These are phyloP conservation scores for Hyaena hyaena DNA, from an alignment of 2,113 vertebrate species.

Conservation along the genomic window DNA sequence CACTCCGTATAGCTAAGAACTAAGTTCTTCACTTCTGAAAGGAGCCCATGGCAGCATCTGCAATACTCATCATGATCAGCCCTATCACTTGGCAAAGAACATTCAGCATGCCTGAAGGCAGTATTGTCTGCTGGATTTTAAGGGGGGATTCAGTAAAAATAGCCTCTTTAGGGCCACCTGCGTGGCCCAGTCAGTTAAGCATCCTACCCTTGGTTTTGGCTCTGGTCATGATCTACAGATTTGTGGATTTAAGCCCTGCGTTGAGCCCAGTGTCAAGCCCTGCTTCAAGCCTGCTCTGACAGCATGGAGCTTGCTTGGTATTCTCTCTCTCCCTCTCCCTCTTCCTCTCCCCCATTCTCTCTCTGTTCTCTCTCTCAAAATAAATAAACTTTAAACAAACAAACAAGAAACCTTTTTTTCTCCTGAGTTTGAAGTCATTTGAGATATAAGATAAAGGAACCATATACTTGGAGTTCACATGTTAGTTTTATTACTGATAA, in stretches of 20 bases:
- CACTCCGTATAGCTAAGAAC: neutral
- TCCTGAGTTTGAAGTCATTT: neutral
- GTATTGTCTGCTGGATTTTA: neutral
- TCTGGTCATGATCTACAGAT: too few relatives aligned
- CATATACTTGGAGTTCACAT: neutral
- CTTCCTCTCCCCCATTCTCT: too few relatives aligned
- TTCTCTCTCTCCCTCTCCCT: too few relatives aligned
- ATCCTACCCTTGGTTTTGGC: too few relatives aligned
- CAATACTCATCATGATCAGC: fast-evolving
- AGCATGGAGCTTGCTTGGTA: too few relatives aligned
- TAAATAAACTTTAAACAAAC: too few relatives aligned
- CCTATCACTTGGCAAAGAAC: neutral
- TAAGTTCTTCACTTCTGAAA: neutral
- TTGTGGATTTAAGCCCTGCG: too few relatives aligned
- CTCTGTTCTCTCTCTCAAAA: too few relatives aligned
- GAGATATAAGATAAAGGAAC: neutral
- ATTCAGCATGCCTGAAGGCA: neutral
- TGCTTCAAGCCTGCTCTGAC: too few relatives aligned
- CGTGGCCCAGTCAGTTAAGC: too few relatives aligned
- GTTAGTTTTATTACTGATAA: neutral
- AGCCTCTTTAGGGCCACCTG: neutral
- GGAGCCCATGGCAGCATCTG: fast-evolving
- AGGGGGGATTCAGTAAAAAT: neutral
- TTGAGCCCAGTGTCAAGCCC: too few relatives aligned
- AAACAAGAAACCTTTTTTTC: neutral